Evolutionary conservation across 2,797 vertebrate genomes (phyloP).

Genomic region (Sebastiscus tertius): DNA sequence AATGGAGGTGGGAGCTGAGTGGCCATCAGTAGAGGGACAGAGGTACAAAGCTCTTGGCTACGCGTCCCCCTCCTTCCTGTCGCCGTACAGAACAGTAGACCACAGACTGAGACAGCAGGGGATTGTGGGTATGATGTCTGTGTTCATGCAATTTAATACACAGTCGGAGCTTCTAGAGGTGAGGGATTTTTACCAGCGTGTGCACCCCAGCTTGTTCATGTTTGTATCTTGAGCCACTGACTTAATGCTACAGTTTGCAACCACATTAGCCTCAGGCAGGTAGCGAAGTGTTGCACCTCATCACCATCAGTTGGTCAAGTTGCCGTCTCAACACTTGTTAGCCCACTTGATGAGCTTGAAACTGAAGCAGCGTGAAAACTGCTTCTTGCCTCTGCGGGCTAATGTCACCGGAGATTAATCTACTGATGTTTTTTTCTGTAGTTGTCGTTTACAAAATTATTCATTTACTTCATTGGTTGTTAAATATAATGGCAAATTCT

Average conservation of each 20-base stretch:
- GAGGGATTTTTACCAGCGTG: not conserved
- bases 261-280: slow-evolving; percentile 6
- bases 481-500: not conserved
- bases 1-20: slow-evolving; percentile 68
- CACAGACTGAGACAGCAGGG: slow-evolving; percentile 9
- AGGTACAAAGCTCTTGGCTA: slow-evolving; percentile 40
- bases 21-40: slow-evolving; percentile 47
- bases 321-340: slow-evolving; percentile 41
- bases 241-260: slow-evolving; percentile 23
- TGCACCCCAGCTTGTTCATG: not conserved
- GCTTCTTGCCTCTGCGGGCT: not conserved
- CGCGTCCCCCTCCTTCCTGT: slow-evolving; percentile 6
- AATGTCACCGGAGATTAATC: slow-evolving; percentile 4
- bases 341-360: slow-evolving; percentile 27
- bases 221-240: slow-evolving; percentile 3
- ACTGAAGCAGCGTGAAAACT: slow-evolving; percentile 16
- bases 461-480: not conserved
- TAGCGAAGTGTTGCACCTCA: slow-evolving; percentile 29
- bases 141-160: slow-evolving; percentile 5
- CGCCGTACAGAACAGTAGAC: not conserved
- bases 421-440: not conserved
- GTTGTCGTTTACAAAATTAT: slow-evolving; percentile 12
- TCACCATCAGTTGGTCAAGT: slow-evolving; percentile 32
- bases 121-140: slow-evolving; percentile 34
- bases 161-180: not conserved